Conservation (phyloP, 2,113 vertebrate genomes). For the Limanda limanda region DNA sequence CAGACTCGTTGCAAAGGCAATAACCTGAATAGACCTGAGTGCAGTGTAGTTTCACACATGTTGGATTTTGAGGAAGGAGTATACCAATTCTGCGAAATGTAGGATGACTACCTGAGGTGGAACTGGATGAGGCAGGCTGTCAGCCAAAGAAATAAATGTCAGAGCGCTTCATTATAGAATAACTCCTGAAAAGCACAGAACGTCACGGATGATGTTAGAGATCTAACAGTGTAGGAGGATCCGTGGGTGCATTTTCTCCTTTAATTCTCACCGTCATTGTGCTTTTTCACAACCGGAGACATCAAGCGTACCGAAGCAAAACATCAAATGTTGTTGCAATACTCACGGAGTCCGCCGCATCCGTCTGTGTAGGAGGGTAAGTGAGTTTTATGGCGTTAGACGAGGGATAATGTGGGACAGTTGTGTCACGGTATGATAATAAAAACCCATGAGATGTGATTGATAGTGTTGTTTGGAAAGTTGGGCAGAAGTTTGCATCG, state of each 20-base stretch:
- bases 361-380: conserved; percentile 59
- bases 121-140: conserved; percentile 40
- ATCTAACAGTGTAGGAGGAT: conserved; percentile 63
- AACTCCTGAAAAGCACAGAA: conserved; percentile 56
- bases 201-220: conserved; percentile 62
- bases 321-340: conserved; percentile 69
- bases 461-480: conserved; percentile 62
- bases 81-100: conserved; percentile 29
- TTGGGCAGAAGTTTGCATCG: conserved; percentile 9
- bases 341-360: conserved; percentile 43
- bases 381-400: conserved; percentile 62
- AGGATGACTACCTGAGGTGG: conserved; percentile 27
- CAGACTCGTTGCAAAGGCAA: too few relatives aligned
- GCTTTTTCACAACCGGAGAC: conserved; percentile 60
- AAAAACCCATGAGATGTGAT: conserved; percentile 64
- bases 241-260: conserved; percentile 55
- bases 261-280: conserved; percentile 58
- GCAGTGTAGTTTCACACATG: not conserved
- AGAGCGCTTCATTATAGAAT: conserved; percentile 60
- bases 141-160: conserved; percentile 34
- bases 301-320: conserved; percentile 55
- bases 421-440: conserved; percentile 42
- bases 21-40: conserved; percentile 5
- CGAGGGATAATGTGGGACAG: conserved; percentile 56
- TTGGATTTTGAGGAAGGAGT: conserved; percentile 1